Evolutionary conservation across 2,888 invertebrate genomes (phyloP), one percentile per base, ranked within the genome.

Genomic region (Asteroscopus sphinx): DNA sequence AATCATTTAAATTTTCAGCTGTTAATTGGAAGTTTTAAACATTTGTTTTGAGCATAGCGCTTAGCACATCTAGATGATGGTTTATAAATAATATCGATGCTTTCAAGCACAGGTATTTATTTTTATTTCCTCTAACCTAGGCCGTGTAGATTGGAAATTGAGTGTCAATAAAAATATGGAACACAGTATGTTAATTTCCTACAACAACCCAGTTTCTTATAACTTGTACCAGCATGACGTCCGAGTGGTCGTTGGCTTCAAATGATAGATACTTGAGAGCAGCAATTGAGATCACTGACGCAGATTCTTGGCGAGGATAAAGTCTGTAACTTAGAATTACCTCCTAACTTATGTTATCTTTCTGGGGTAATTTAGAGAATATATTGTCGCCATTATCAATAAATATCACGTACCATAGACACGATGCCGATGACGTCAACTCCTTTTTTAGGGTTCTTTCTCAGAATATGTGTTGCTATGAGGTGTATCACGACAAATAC

Each of bases 171-270:
- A n/a, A n/a, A n/a, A n/a, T n/a, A n/a, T n/a, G n/a, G n/a, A n/a
- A 3, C 26, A 6, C 6, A 26, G 3, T 26, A 26, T 26, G 1
- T 5, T 8, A 13, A 8, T 9, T 33, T 6, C 1, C 16, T 21
- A 11, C 3, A 47, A 16, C 28, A 56, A 42, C 47, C 25, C 6
- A 21, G 33, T 44, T 48, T 54, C 62, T 58, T 63, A 32, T 68
- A 35, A 47, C 69, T 73, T 73, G 53, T 46, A 65, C 65, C 62
- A 45, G 21, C 28, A 25, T 35, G 33, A 57, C 25, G 44, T 61
- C 42, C 61, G 58, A 73, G 65, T 76, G 73, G 69, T 68, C 76
- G 70, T 80, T 79, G 73, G 70, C 69, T 77, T 74, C 64, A 76
- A 81, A 73, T 79, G 74, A 70, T 66, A 62, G 73, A 58, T 64